Evolutionary conservation across 2,888 invertebrate genomes (phyloP), one percentile per base, ranked within the genome.

Genomic region (Campaea margaritaria): DNA sequence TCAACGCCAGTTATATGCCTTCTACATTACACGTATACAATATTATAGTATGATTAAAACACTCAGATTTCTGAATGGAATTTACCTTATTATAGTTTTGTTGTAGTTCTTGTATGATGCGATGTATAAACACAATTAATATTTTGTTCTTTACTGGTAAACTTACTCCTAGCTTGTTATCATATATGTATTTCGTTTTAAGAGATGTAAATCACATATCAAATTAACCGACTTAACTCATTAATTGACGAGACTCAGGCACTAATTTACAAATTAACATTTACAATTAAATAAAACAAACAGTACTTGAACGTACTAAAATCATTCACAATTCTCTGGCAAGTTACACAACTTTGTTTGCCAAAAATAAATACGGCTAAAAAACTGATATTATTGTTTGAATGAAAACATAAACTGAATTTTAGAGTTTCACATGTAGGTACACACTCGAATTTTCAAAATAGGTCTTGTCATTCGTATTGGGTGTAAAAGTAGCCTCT

Each of bases 181-280:
- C 31, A 34, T 8, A 36, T n/a, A 34, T 8, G 12, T n/a, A 36
- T 36, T 21, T 34, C 15, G 10, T 39, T 49, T 39, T 49, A 50
- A 12, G 44, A 21, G 8, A 21, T 50, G 49, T 52, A 65, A 56
- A 67, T 69, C 60, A 69, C 54, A 69, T 52, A 70, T 58, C 67
- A 72, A 73, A 64, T 56, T 60, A 72, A 70, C 65, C 41, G 58
- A 65, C 51, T 63, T 60, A 68, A 72, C 66, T 58, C 50, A 76
- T 70, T 77, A 81, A 81, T 77, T 81, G 77, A 79, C 80, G 69
- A 76, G 66, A 74, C 74, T 69, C 67, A 49, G 68, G 69, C 71
- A 69, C 65, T 63, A 67, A 62, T 68, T 62, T 68, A 67, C 53
- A 68, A 72, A 70, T 61, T 65, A 69, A 72, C 61, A 69, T 62